Evolutionary conservation across 2,113 vertebrate species (phyloP).

Genomic region (Gallinago paraguaiae): DNA sequence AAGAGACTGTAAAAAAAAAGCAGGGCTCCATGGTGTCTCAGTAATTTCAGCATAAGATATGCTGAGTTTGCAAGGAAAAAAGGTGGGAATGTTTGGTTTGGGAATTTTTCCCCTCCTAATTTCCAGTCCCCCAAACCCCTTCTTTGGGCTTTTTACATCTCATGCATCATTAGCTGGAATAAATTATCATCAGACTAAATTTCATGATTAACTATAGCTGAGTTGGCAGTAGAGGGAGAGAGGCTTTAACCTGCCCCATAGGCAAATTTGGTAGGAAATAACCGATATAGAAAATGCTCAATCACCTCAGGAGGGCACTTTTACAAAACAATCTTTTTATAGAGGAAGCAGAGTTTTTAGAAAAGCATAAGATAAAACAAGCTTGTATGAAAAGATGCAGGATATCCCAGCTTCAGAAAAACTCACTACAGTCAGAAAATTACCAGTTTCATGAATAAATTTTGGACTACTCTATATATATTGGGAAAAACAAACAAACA

Average conservation of each 20-base stretch:
- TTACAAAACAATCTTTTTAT: neutral
- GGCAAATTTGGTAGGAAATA: neutral
- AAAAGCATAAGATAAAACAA: neutral
- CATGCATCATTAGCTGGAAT: slow-evolving; percentile 24
- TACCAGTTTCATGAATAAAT: neutral
- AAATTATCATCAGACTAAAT: slow-evolving; percentile 26
- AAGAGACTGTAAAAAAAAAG: neutral
- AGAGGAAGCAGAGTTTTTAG: neutral
- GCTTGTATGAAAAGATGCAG: neutral
- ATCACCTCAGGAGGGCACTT: neutral
- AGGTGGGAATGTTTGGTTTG: slow-evolving; percentile 13
- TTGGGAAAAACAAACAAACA: too few species aligned
- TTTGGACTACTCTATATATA: neutral
- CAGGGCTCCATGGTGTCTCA: slow-evolving; percentile 9
- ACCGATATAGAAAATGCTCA: neutral
- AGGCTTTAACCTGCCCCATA: neutral
- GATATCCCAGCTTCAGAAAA: neutral
- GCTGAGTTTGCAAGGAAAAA: slow-evolving; percentile 43
- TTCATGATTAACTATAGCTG: neutral
- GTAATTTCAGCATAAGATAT: neutral
- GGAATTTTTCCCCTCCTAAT: neutral
- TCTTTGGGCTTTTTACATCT: slow-evolving; percentile 1
- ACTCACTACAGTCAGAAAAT: neutral
- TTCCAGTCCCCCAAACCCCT: neutral
- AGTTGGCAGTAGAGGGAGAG: neutral